A percentile compares a stretch with the other conserved stretches of the same genome.
Evolutionary conservation across 2,113 vertebrate genomes (phyloP).

Genomic region (Lagenorhynchus albirostris): DNA sequence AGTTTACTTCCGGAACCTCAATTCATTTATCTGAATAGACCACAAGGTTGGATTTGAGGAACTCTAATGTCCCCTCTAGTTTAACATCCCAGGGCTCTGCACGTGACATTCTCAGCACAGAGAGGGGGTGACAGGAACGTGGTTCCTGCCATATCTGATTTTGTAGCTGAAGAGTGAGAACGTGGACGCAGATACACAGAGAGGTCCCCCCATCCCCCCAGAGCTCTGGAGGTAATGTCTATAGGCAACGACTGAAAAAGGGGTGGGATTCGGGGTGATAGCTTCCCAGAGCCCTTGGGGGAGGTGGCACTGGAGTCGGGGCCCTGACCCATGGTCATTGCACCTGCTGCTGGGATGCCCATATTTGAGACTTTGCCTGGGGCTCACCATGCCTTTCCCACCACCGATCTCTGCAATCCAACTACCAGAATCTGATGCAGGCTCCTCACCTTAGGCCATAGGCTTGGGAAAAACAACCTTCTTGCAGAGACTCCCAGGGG

Average conservation of each 20-base stretch:
- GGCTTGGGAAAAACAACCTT: conserved; percentile 27
- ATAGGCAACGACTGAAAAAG: neutral
- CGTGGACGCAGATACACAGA: neutral
- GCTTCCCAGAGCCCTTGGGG: neutral
- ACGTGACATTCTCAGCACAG: neutral
- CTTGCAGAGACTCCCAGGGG: neutral
- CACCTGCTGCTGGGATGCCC: neutral
- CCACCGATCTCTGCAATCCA: neutral
- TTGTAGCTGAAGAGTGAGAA: neutral
- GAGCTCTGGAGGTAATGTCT: neutral
- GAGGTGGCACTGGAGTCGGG: neutral
- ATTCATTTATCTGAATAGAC: neutral
- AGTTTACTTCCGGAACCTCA: neutral
- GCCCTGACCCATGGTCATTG: neutral
- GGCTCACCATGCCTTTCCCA: neutral
- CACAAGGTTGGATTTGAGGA: neutral
- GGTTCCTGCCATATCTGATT: neutral
- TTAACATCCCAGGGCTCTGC: neutral
- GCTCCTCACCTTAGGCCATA: neutral
- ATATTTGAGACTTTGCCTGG: neutral
- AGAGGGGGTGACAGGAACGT: neutral
- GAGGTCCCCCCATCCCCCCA: fast-evolving
- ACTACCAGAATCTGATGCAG: neutral
- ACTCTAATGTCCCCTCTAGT: neutral
- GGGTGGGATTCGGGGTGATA: neutral